Percentiles rank a stretch among this genome's conserved stretches.
These are phyloP conservation scores for Andrena bucephala DNA, from an alignment of 2,888 invertebrate species.

Conservation along the genomic window DNA sequence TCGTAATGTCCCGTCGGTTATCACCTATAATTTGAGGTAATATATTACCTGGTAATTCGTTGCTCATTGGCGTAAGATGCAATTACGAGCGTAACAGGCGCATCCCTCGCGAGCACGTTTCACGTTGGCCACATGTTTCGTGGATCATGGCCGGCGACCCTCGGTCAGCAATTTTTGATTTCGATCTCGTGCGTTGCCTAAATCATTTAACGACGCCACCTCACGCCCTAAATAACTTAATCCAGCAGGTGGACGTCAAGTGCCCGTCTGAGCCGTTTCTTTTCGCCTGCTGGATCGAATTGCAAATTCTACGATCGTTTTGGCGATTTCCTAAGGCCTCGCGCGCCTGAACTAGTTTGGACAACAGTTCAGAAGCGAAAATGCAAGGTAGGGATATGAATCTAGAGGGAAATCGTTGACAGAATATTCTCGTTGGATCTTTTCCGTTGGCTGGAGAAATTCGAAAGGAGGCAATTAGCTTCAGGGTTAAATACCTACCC, in stretches of 20 bases:
- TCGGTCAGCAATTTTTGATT: conserved; percentile 66
- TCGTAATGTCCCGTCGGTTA: conserved; percentile 82
- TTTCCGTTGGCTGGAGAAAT: conserved; percentile 50
- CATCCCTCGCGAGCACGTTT: conserved; percentile 67
- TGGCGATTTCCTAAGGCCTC: neutral
- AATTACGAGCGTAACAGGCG: conserved; percentile 80
- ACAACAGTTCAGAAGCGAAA: neutral
- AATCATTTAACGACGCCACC: conserved; percentile 70
- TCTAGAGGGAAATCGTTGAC: neutral
- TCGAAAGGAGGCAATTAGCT: conserved; percentile 71
- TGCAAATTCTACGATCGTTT: neutral
- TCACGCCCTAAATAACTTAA: conserved; percentile 65
- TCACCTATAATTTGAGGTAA: conserved; percentile 85
- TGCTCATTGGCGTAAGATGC: conserved; percentile 82
- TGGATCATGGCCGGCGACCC: conserved; percentile 53
- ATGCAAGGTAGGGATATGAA: too few species aligned
- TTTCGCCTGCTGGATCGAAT: conserved; percentile 5
- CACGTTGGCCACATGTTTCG: conserved; percentile 79
- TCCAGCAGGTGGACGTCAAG: conserved; percentile 64
- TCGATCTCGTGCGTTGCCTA: conserved; percentile 66
- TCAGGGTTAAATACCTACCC: conserved; percentile 76
- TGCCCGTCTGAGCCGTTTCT: conserved; percentile 27
- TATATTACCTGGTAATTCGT: conserved; percentile 84
- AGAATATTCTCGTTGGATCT: neutral
- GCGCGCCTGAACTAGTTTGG: neutral